phyloP scores from a whole-genome alignment of 2,113 vertebrate genomes.

The Phoxinus phoxinus region DNA sequence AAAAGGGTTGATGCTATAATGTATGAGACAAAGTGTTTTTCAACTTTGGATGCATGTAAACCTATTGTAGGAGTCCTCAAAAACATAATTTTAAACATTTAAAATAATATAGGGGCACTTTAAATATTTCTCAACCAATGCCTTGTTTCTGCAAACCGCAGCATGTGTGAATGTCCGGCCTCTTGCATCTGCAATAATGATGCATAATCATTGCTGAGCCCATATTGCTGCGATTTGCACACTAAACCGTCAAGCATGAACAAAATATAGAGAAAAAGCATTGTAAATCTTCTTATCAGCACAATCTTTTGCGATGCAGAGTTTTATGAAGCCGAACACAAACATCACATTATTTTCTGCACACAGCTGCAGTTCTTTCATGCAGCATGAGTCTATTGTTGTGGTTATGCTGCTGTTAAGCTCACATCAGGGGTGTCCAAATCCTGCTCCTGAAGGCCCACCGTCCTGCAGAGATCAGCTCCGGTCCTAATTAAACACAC shows the following conservation, averaged over 20 bases:
- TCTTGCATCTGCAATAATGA: not conserved
- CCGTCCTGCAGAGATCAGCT: not conserved
- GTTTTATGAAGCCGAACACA: not conserved
- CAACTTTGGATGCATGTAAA: too few species aligned
- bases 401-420: not conserved
- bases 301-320: not conserved
- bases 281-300: too few species aligned
- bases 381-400: not conserved
- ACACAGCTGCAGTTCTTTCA: constrained; percentile 10
- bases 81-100: too few species aligned
- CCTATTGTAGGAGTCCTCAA: too few species aligned
- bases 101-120: too few species aligned
- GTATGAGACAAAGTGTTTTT: too few species aligned
- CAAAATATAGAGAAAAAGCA: not conserved
- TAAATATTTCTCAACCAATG: not conserved
- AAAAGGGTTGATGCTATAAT: too few species aligned
- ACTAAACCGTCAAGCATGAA: not conserved
- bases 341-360: not conserved
- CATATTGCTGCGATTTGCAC: not conserved
- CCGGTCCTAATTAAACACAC: constrained; percentile 2
- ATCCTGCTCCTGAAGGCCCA: not conserved
- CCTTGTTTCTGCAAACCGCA: not conserved
- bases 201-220: not conserved
- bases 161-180: not conserved
- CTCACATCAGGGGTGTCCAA: not conserved